Percentiles rank a stretch among this genome's conserved stretches.
Evolutionary conservation across 2,113 vertebrate genomes (phyloP).

Genomic region (Lepus americanus): DNA sequence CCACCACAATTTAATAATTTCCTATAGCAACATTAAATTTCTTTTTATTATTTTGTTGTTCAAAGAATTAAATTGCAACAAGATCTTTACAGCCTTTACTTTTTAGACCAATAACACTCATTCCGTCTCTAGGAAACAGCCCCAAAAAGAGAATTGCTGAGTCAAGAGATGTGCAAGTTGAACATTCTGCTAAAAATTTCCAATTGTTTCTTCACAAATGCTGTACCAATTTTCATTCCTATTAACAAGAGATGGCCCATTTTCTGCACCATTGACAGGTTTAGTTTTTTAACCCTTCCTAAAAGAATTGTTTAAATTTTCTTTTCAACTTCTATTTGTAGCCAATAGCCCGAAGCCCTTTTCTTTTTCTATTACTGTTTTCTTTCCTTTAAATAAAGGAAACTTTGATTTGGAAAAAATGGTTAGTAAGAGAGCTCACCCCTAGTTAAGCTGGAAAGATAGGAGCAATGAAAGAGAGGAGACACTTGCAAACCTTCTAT

Average conservation of each 20-base stretch:
- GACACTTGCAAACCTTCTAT: not conserved
- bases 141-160: not conserved
- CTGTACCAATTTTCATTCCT: not conserved
- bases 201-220: not conserved
- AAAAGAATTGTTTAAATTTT: slow-evolving; percentile 14
- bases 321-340: slow-evolving; percentile 5
- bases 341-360: not conserved
- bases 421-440: not conserved
- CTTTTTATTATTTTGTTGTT: slow-evolving; percentile 27
- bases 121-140: not conserved
- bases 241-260: not conserved
- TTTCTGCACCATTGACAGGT: slow-evolving; percentile 19
- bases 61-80: not conserved
- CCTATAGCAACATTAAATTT: not conserved
- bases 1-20: slow-evolving; percentile 18
- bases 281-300: slow-evolving; percentile 49
- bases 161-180: not conserved
- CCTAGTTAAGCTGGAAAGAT: not conserved
- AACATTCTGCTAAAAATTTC: not conserved
- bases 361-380: not conserved
- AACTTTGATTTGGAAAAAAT: slow-evolving; percentile 3
- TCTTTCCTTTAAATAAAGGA: slow-evolving; percentile 32
- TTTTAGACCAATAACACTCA: not conserved
- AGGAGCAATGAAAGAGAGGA: not conserved
- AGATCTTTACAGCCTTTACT: not conserved